Base-by-base conservation (phyloP, 1,140 invertebrate species). In the Lepidurus couesii region DNA sequence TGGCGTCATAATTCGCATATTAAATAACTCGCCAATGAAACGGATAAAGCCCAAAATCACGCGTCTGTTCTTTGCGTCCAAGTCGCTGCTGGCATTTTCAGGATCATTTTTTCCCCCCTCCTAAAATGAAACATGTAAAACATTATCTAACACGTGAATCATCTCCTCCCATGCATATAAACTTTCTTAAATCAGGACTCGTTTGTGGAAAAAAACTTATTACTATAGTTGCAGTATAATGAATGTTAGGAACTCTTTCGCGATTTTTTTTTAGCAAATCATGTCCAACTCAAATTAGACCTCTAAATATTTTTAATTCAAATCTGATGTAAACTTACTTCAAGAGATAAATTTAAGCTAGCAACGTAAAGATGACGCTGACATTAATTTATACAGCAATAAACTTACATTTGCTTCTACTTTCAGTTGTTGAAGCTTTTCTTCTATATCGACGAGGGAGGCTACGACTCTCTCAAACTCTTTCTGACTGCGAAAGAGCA, bases 21-120 rank as follows among this genome's bases (percentile, higher is more conserved):
- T 98, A 83, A 93, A 98, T 11, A 98, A 87, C 87, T 98, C 97
- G 79, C 95, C 95, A 87, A 92, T 90, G 86, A 95, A 76, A 24
- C 73, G 75, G 79, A 75, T 78, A 43, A 73, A 47, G 13, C 74
- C 76, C 65, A 80, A 79, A 21, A 45, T 74, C 42, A 76, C 79
- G n/a, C 74, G 42, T 75, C 75, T 77, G 75, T 80, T 81, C 42
- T 78, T 80, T 26, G 82, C 80, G 65, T 81, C 82, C 21, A 83
- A 26, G 11, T 82, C 82, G 16, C 45, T 75, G 44, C 75, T 16
- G 42, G 26, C 73, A 7, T 7, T 9, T 75, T 79, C 78, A 4
- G 75, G 44, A 6, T 79, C 74, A 81, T 89, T 89, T 16, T 90
- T 82, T 80, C 90, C 88, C 79, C 88, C 86, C 10, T 85, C 86